Evolutionary conservation across 2,797 vertebrate species (phyloP).

Genomic region (Thripadectes ignobilis): DNA sequence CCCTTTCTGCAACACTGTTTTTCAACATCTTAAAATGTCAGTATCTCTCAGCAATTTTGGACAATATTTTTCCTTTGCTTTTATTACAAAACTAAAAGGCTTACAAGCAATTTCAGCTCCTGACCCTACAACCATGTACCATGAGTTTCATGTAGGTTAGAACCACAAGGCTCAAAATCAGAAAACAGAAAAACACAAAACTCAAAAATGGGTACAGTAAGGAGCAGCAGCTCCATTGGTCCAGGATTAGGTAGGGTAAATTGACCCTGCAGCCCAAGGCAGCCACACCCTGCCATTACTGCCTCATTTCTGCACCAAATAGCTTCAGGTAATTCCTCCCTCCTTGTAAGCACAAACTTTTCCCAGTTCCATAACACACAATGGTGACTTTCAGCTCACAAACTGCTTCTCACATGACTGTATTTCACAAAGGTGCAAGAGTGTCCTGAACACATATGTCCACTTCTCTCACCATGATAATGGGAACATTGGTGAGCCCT

Average conservation of each 20-base stretch:
- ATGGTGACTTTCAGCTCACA: neutral
- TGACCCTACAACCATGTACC: neutral
- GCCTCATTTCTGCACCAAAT: neutral
- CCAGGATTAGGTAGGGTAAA: neutral
- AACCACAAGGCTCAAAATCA: neutral
- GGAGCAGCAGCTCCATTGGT: neutral
- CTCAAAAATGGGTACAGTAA: neutral
- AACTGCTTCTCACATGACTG: neutral
- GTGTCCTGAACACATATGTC: rapidly evolving
- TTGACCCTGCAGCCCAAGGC: neutral
- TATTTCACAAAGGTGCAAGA: neutral
- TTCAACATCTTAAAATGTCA: neutral
- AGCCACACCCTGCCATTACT: neutral
- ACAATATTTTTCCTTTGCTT: neutral
- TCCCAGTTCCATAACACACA: neutral
- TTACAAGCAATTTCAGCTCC: neutral
- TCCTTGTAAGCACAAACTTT: neutral
- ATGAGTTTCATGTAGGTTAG: neutral
- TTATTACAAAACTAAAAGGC: neutral
- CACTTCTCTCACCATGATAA: rapidly evolving
- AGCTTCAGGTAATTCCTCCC: neutral
- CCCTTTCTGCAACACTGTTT: neutral
- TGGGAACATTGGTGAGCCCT: neutral
- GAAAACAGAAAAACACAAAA: neutral
- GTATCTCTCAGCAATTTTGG: neutral